A percentile compares a stretch with the other conserved stretches of the same genome.
These are phyloP conservation scores for Cataglyphis cursor DNA, from an alignment of 2,888 invertebrate species.

Conservation along the genomic window DNA sequence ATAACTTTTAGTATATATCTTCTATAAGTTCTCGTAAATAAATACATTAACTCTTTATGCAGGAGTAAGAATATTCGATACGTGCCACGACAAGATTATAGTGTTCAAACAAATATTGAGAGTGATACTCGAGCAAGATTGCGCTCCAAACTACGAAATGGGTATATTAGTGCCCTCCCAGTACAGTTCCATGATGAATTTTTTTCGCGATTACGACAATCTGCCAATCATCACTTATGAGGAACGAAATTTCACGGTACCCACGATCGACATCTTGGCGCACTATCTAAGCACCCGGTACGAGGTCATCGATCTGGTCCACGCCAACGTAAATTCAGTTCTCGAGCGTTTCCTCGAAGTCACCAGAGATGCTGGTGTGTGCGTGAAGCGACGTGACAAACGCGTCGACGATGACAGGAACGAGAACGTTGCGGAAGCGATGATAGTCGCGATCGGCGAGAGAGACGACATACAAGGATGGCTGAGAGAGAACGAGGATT, in stretches of 20 bases:
- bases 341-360: conserved; percentile 76
- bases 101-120: conserved; percentile 82
- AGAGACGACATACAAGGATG: conserved; percentile 79
- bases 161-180: conserved; percentile 80
- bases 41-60: background rate
- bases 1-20: background rate
- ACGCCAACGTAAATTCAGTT: conserved; percentile 72
- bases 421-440: conserved; percentile 71
- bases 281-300: conserved; percentile 80
- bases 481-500: conserved; percentile 74
- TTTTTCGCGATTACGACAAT: conserved; percentile 79
- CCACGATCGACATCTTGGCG: conserved; percentile 78
- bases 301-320: conserved; percentile 78
- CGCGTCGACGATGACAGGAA: conserved; percentile 65
- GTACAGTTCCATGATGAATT: conserved; percentile 77
- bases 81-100: conserved; percentile 82
- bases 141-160: conserved; percentile 80
- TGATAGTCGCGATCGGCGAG: conserved; percentile 79
- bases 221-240: conserved; percentile 80
- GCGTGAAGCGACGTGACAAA: conserved; percentile 77
- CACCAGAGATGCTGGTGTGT: conserved; percentile 80
- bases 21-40: background rate
- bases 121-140: conserved; percentile 79
- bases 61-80: conserved; percentile 84
- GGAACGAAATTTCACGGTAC: conserved; percentile 78